A percentile compares a stretch with the other conserved stretches of the same genome.
Evolutionary conservation across 2,113 vertebrate genomes (phyloP).

Genomic region (Bombycilla garrulus): DNA sequence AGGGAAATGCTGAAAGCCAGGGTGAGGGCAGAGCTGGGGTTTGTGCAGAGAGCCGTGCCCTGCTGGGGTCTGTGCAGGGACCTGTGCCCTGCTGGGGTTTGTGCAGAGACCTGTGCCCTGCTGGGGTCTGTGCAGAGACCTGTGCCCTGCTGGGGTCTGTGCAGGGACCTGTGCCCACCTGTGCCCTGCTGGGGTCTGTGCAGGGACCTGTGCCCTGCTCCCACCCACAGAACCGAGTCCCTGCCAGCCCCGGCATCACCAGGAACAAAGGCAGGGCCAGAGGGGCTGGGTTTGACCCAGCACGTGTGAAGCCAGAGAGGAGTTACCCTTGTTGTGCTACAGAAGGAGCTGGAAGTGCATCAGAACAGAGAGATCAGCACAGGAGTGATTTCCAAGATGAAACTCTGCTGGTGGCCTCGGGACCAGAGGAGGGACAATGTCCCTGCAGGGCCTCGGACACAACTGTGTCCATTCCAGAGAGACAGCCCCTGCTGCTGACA

Average conservation of each 20-base stretch:
- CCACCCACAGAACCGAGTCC: neutral
- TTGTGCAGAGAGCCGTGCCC: no score
- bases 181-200: no score
- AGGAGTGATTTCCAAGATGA: neutral
- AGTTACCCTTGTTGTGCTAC: neutral
- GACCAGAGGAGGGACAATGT: accelerated
- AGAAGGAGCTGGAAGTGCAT: neutral
- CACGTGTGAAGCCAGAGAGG: neutral
- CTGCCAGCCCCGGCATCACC: neutral
- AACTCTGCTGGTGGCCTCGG: neutral
- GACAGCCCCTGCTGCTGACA: neutral
- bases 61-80: no score
- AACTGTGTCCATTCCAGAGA: neutral
- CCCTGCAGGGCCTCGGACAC: neutral
- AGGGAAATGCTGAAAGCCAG: neutral
- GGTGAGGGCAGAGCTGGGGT: neutral
- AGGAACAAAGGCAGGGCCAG: neutral
- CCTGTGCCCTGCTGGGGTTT: no score
- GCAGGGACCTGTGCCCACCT: no score
- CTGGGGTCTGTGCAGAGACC: no score
- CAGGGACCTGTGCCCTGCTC: neutral
- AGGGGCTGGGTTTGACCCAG: neutral
- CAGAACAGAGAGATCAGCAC: neutral
- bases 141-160: no score
- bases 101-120: no score